Base-by-base conservation (phyloP, 92 coral and sea anemone genomes). In the Phenganax marumi region DNA sequence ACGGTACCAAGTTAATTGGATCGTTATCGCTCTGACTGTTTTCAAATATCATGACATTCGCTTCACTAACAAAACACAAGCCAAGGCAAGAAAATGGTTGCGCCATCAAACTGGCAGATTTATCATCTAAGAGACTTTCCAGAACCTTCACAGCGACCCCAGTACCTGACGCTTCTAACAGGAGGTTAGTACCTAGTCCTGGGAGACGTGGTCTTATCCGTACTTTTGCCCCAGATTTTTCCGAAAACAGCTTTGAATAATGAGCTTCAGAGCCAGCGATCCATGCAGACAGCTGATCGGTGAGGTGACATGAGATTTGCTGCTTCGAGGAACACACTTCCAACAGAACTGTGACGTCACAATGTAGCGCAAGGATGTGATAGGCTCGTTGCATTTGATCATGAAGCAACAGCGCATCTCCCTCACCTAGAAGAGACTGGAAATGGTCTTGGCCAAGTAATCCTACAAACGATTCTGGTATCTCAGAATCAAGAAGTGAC, bases 331-430 rank as follows among this genome's bases (percentile, higher is more conserved):
- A 89, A 71, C 97, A 88, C 48, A 91, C 73, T 39, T 65, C 88
- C 1, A 93, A 89, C 49, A 93, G 88, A 22, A 84, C 90, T 61
- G 79, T 86, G 24, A 87, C 91, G 83, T 93, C 97, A 47, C 93
- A 92, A 52, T 92, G 91, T 39, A 93, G 86, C 70, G 94, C 97
- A 54, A 93, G 85, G 55, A 88, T 78, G 80, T 91, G 97, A 80
- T 88, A 92, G n/a, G 97, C 97, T 6, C 97, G 89, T 84, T 93
- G 97, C 92, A 93, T 90, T 84, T 93, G 97, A 23, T 93, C 97
- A 26, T 86, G 88, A 8, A 93, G 94, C 76, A 90, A 81, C 71
- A 84, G 86, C 43, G 92, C 39, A 21, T 87, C 92, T 55, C 89
- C 89, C 48, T 88, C 66, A 52, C 88, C 91, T 17, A 93, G 77